phyloP scores from a whole-genome alignment of 2,888 invertebrate species.

The Calameuta filiformis region DNA sequence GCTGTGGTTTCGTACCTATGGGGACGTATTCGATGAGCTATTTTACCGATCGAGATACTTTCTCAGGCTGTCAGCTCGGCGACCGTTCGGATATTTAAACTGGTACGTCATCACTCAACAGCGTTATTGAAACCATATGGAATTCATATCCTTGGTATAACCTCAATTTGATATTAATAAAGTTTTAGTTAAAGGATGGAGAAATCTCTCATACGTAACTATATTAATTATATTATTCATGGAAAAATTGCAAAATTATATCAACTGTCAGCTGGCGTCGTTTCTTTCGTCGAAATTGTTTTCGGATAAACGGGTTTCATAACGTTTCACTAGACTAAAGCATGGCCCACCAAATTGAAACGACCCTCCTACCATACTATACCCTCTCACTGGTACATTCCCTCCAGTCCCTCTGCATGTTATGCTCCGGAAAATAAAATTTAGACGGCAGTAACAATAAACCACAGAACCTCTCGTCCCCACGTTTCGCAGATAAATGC shows the following conservation, averaged over 20 bases:
- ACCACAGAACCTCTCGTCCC: conserved; percentile 42
- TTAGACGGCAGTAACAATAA: conserved; percentile 54
- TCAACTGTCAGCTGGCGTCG: neutral
- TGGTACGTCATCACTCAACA: neutral
- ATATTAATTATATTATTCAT: neutral
- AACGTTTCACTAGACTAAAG: conserved; percentile 2
- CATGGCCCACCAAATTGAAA: conserved; percentile 19
- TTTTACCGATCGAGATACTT: conserved; percentile 26
- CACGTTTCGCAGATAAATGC: conserved; percentile 35
- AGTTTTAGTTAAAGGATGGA: neutral
- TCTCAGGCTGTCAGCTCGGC: conserved; percentile 50
- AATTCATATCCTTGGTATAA: neutral
- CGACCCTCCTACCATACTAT: conserved; percentile 11
- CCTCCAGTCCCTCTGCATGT: conserved; percentile 2
- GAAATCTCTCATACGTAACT: neutral
- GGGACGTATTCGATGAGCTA: conserved; percentile 18
- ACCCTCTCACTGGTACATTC: neutral
- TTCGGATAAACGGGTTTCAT: conserved; percentile 5
- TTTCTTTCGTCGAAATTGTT: neutral
- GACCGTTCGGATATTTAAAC: neutral
- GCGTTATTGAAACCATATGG: neutral
- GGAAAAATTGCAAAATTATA: neutral
- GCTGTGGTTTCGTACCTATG: conserved; percentile 28
- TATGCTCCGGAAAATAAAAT: conserved; percentile 42
- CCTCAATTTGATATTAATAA: neutral